A percentile compares a stretch with the other conserved stretches of the same genome.
Conservation (phyloP, 2,113 vertebrate species). For the Mastomys coucha region DNA sequence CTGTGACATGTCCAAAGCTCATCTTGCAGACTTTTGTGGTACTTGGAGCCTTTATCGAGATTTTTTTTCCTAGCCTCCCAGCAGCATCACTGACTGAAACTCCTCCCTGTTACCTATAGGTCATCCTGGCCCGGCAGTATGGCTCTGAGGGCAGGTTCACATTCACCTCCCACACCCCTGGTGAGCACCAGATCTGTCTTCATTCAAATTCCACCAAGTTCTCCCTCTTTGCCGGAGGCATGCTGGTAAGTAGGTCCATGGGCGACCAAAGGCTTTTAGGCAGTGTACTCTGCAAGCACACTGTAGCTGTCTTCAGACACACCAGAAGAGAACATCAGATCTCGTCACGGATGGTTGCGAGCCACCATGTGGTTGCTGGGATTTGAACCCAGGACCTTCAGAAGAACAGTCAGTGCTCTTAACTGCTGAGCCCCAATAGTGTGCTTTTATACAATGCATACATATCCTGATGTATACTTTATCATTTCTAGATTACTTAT, state of each 20-base stretch:
- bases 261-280: neutral
- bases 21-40: neutral
- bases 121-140: slow-evolving; percentile 94
- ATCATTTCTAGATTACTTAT: neutral
- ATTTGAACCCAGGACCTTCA: no score
- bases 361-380: no score
- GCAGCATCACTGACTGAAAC: neutral
- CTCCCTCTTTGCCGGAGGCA: slow-evolving; percentile 95
- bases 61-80: no score
- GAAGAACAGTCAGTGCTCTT: no score
- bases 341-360: no score
- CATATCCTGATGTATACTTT: neutral
- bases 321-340: no score
- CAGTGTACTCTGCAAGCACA: neutral
- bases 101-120: slow-evolving; percentile 80
- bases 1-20: neutral
- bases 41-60: neutral
- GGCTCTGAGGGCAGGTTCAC: slow-evolving; percentile 94
- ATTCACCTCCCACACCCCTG: slow-evolving; percentile 94
- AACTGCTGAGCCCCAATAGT: neutral
- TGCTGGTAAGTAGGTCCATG: slow-evolving; percentile 90
- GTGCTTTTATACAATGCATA: neutral
- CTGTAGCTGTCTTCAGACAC: no score
- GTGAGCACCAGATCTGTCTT: slow-evolving; percentile 96
- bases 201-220: slow-evolving; percentile 97